Conservation (phyloP, 1,140 invertebrate species). For the Aricia agestis region DNA sequence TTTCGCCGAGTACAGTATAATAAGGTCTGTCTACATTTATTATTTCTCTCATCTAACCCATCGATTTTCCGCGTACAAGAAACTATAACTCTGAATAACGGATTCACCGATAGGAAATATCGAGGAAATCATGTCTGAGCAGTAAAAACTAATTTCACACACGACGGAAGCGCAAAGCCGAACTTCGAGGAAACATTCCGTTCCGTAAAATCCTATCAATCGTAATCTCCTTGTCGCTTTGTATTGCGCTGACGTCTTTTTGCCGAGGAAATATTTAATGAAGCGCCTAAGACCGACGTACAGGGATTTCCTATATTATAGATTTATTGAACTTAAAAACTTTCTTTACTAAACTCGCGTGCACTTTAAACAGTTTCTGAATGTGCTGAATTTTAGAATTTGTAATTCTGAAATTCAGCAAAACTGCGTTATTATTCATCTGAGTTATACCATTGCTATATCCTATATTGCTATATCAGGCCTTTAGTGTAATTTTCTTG, state of each 20-base stretch:
- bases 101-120: background rate
- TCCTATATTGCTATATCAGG: too few species aligned
- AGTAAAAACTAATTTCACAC: conserved; percentile 40
- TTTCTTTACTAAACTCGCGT: background rate
- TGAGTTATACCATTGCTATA: too few species aligned
- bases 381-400: background rate
- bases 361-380: background rate
- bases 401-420: too few species aligned
- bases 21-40: too few species aligned
- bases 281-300: background rate
- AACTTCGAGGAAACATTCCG: background rate
- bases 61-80: background rate
- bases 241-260: background rate
- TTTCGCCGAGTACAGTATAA: too few species aligned
- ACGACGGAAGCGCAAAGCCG: conserved; percentile 25
- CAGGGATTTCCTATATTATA: background rate
- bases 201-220: conserved; percentile 1
- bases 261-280: background rate
- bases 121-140: conserved; percentile 13
- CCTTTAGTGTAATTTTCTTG: too few species aligned
- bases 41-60: background rate
- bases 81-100: background rate
- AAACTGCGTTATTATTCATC: too few species aligned
- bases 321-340: background rate
- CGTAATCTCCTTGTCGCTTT: conserved; percentile 12